Evolutionary conservation across 2,888 invertebrate species (phyloP).

Genomic region (Hylaea fasciaria): DNA sequence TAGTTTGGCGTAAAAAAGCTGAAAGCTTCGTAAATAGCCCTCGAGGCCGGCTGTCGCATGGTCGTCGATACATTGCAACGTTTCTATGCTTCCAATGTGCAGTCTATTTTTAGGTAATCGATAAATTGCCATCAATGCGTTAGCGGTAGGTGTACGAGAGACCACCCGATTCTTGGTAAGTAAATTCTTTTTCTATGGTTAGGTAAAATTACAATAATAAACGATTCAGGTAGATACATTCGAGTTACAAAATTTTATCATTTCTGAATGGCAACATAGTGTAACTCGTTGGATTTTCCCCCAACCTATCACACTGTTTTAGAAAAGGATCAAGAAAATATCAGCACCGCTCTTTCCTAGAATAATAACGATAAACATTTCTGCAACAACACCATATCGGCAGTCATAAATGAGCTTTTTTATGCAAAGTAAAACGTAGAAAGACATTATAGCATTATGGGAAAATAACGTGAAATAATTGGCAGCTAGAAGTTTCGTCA

Average conservation of each 20-base stretch:
- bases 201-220: no score
- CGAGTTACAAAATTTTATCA: no score
- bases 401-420: no score
- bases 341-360: no score
- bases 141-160: slow-evolving; percentile 38
- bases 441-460: not conserved
- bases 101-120: slow-evolving; percentile 61
- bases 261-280: no score
- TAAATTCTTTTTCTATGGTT: slow-evolving; percentile 3
- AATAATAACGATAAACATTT: no score
- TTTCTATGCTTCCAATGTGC: slow-evolving; percentile 42
- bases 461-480: slow-evolving; percentile 13
- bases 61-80: slow-evolving; percentile 40
- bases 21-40: slow-evolving; percentile 12
- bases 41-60: slow-evolving; percentile 10
- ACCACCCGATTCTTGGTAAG: slow-evolving; percentile 7
- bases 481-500: slow-evolving; percentile 19
- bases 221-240: no score
- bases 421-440: not conserved
- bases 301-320: no score
- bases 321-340: no score
- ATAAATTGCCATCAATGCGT: slow-evolving; percentile 53
- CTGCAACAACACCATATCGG: no score
- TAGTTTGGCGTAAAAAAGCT: slow-evolving; percentile 24
- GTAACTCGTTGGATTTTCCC: no score